These are phyloP conservation scores for Himalopsyche kuldschensis DNA, from an alignment of 2,888 invertebrate genomes.

Conservation along the genomic window DNA sequence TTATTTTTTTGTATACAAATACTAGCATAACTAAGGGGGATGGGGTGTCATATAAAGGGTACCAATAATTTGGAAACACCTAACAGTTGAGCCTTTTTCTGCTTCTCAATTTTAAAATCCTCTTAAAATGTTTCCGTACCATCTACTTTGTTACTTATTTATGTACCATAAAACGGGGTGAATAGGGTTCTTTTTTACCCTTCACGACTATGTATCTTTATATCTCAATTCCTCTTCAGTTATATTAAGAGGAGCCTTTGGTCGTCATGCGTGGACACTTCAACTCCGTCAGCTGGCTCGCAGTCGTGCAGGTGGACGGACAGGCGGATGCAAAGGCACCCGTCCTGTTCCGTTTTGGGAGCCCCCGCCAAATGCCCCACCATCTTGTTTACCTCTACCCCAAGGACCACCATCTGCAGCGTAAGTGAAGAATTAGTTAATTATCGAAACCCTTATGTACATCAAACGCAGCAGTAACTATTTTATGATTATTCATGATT, in stretches of 20 bases:
- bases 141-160: too few relatives aligned
- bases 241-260: constrained; percentile 89
- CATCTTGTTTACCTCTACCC: constrained; percentile 54
- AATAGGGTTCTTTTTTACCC: too few relatives aligned
- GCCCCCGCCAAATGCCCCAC: constrained; percentile 49
- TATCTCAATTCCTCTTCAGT: constrained; percentile 52
- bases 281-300: constrained; percentile 85
- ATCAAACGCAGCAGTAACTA: not conserved
- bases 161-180: too few relatives aligned
- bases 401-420: constrained; percentile 78
- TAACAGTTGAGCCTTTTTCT: too few relatives aligned
- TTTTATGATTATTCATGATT: constrained; percentile 6
- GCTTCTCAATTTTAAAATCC: too few relatives aligned
- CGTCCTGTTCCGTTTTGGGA: constrained; percentile 79
- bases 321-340: constrained; percentile 50
- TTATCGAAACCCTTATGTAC: not conserved
- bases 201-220: not conserved
- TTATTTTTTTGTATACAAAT: too few relatives aligned
- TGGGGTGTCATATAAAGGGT: too few relatives aligned
- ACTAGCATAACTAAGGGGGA: too few relatives aligned
- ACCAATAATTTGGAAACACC: too few relatives aligned
- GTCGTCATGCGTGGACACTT: constrained; percentile 93
- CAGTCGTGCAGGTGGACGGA: constrained; percentile 71
- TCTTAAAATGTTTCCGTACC: too few relatives aligned
- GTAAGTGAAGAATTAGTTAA: constrained; percentile 53